These are phyloP conservation scores for Hipposideros larvatus DNA, from an alignment of 2,797 vertebrate genomes.

Conservation along the genomic window DNA sequence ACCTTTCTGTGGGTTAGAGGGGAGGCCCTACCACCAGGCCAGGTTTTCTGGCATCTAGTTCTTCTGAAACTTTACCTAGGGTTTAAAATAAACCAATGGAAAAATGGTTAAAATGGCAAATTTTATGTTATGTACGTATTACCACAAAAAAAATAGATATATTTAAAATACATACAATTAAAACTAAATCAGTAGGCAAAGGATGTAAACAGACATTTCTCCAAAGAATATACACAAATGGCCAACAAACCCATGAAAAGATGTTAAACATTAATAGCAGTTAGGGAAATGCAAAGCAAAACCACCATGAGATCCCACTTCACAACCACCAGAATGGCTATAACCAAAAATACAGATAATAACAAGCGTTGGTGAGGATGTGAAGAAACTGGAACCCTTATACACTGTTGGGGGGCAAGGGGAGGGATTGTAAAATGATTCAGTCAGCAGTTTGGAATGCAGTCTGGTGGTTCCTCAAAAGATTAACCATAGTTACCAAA, in stretches of 20 bases:
- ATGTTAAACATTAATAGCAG: background rate
- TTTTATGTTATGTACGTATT: background rate
- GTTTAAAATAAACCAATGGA: background rate
- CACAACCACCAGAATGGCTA: background rate
- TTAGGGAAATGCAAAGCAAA: background rate
- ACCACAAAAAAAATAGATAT: background rate
- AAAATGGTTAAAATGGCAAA: conserved; percentile 8
- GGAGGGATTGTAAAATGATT: background rate
- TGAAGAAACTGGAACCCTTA: background rate
- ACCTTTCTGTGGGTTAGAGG: background rate
- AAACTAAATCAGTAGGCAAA: background rate
- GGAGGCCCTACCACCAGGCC: background rate
- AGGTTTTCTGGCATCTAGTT: background rate
- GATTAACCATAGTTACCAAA: background rate
- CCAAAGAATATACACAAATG: background rate
- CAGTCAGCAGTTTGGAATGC: background rate
- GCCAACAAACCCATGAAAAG: background rate
- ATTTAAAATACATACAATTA: background rate
- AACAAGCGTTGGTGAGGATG: background rate
- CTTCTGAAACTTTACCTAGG: background rate
- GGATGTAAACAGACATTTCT: background rate
- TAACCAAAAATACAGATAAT: background rate
- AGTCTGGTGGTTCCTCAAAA: background rate
- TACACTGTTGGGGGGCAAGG: background rate
- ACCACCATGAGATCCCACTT: background rate